Conservation (phyloP, 2,888 invertebrate species). For the Elgonia sp. region DNA sequence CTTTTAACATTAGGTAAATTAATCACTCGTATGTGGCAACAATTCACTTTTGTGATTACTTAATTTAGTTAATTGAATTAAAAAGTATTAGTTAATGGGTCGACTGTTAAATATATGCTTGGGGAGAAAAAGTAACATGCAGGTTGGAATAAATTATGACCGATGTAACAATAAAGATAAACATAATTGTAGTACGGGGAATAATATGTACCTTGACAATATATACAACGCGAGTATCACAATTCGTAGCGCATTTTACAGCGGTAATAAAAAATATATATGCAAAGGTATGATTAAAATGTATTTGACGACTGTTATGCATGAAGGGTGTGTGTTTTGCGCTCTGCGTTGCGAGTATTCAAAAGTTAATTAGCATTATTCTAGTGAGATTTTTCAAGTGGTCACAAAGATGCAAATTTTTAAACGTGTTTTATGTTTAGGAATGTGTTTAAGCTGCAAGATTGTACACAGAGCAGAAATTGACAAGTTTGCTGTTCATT, state of each 20-base stretch:
- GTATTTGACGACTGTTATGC: slow-evolving; percentile 62
- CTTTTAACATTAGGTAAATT: slow-evolving; percentile 52
- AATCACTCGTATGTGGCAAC: slow-evolving; percentile 46
- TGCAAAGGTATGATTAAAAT: slow-evolving; percentile 70
- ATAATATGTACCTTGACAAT: slow-evolving; percentile 68
- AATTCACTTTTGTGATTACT: slow-evolving; percentile 62
- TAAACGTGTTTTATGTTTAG: neutral
- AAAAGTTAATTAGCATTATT: slow-evolving; percentile 57
- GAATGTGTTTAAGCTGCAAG: no score
- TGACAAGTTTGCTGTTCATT: no score
- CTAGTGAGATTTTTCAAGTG: slow-evolving; percentile 46
- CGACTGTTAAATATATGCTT: slow-evolving; percentile 40
- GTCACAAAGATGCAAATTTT: neutral
- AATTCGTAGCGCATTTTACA: slow-evolving; percentile 55
- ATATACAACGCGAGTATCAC: slow-evolving; percentile 51
- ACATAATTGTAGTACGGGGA: slow-evolving; percentile 68
- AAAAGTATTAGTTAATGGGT: slow-evolving; percentile 64
- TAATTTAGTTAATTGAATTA: slow-evolving; percentile 71
- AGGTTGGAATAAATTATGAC: slow-evolving; percentile 73
- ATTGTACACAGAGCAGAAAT: no score
- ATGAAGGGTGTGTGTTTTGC: slow-evolving; percentile 47
- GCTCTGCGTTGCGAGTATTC: slow-evolving; percentile 28
- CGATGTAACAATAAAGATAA: slow-evolving; percentile 75
- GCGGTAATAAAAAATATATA: slow-evolving; percentile 53
- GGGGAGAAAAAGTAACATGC: slow-evolving; percentile 52